phyloP scores from a whole-genome alignment of 2,888 invertebrate species.

The Chloromyia formosa region DNA sequence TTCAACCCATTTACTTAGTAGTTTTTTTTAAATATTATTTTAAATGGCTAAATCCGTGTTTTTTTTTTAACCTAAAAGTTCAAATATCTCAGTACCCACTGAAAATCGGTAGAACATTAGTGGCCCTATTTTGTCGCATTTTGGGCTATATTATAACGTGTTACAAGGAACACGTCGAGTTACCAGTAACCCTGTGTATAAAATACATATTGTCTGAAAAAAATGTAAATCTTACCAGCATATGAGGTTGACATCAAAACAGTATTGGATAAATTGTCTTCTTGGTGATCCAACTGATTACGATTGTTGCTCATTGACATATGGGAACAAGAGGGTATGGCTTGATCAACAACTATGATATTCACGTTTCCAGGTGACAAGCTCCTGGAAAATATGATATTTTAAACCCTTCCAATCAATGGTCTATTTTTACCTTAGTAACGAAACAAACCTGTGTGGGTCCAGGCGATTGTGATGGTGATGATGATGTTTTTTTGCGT shows the following conservation, averaged over 20 bases:
- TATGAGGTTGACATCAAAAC: conserved; percentile 30
- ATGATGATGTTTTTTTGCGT: conserved; percentile 47
- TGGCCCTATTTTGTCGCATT: too few relatives aligned
- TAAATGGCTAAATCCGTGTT: too few relatives aligned
- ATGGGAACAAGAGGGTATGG: conserved; percentile 30
- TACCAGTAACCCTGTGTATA: too few relatives aligned
- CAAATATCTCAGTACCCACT: too few relatives aligned
- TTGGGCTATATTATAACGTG: too few relatives aligned
- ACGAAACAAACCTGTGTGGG: background rate
- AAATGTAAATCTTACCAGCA: conserved; percentile 19
- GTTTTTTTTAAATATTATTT: too few relatives aligned
- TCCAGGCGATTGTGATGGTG: conserved; percentile 43
- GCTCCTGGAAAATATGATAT: conserved; percentile 13
- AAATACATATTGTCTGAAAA: too few relatives aligned
- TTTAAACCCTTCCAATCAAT: too few relatives aligned
- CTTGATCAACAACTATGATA: background rate
- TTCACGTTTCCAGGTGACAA: background rate
- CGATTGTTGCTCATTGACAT: background rate
- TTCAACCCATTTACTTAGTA: too few relatives aligned
- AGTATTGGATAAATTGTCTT: conserved; percentile 4
- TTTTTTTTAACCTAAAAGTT: too few relatives aligned
- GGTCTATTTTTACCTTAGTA: background rate
- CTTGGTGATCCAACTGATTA: background rate
- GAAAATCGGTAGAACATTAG: too few relatives aligned
- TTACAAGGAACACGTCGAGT: too few relatives aligned